Evolutionary conservation across 2,888 invertebrate species (phyloP).

Genomic region (Pterostichus madidus): DNA sequence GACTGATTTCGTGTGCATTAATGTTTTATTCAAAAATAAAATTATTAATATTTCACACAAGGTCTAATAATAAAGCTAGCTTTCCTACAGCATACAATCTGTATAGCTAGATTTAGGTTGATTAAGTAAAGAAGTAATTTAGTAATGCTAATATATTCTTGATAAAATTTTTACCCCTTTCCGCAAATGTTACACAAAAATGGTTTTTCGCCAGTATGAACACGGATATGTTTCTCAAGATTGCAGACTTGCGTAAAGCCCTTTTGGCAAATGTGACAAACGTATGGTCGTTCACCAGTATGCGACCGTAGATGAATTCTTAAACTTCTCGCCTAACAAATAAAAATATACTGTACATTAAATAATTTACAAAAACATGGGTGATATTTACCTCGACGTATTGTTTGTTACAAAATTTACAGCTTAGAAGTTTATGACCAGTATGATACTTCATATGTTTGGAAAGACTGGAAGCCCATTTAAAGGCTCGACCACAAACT

Average conservation of each 20-base stretch:
- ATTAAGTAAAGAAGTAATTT: no score
- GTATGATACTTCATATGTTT: conserved; percentile 80
- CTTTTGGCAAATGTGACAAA: conserved; percentile 76
- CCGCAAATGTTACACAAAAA: conserved; percentile 76
- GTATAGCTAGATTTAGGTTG: no score
- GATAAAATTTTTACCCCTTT: conserved; percentile 73
- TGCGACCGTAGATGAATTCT: conserved; percentile 77
- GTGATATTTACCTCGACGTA: conserved; percentile 75
- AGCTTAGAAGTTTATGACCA: conserved; percentile 77
- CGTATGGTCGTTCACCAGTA: conserved; percentile 77
- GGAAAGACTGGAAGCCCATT: conserved; percentile 78
- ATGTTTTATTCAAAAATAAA: no score
- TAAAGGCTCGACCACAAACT: conserved; percentile 78
- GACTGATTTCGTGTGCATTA: no score
- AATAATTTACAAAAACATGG: conserved; percentile 75
- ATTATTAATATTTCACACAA: no score
- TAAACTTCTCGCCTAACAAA: conserved; percentile 74
- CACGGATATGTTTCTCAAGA: conserved; percentile 76
- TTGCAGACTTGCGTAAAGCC: conserved; percentile 77
- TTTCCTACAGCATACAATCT: no score
- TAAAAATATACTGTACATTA: conserved; percentile 77
- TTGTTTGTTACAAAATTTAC: conserved; percentile 77
- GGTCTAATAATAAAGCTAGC: no score
- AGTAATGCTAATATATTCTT: neutral
- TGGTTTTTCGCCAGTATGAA: conserved; percentile 77